A percentile compares a stretch with the other conserved stretches of the same genome.
These are phyloP conservation scores for Montipora sp. DNA, from an alignment of 64 coral and sea anemone genomes.

Conservation along the genomic window DNA sequence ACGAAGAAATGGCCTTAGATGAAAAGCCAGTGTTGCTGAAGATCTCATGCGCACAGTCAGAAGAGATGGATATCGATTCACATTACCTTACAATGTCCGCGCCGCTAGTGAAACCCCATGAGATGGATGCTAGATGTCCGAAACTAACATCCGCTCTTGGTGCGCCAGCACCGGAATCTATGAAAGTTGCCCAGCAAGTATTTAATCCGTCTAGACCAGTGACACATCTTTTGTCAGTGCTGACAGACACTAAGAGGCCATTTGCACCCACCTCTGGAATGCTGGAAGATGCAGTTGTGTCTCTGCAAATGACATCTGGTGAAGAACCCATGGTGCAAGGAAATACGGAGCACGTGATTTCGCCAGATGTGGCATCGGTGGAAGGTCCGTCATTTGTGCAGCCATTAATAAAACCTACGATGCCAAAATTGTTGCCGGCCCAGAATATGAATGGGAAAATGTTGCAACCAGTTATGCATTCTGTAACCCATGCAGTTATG, in stretches of 20 bases:
- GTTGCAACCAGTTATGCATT: not conserved
- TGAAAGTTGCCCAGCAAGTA: not conserved
- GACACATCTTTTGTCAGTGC: not conserved
- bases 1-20: not conserved
- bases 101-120: not conserved
- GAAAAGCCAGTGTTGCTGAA: not conserved
- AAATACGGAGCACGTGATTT: not conserved
- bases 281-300: not conserved
- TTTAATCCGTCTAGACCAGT: not conserved
- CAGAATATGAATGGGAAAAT: not conserved
- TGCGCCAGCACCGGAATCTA: no score
- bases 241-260: conserved; percentile 3
- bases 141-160: not conserved
- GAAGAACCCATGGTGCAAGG: not conserved
- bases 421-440: not conserved
- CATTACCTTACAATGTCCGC: not conserved
- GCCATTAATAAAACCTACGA: not conserved
- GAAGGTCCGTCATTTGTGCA: not conserved
- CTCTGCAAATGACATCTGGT: not conserved
- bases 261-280: not conserved
- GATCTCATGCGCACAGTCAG: not conserved
- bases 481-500: no score
- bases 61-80: not conserved
- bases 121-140: not conserved
- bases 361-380: no score